These are phyloP conservation scores for Trichogramma dendrolimi DNA, from an alignment of 2,888 invertebrate species.

Conservation along the genomic window DNA sequence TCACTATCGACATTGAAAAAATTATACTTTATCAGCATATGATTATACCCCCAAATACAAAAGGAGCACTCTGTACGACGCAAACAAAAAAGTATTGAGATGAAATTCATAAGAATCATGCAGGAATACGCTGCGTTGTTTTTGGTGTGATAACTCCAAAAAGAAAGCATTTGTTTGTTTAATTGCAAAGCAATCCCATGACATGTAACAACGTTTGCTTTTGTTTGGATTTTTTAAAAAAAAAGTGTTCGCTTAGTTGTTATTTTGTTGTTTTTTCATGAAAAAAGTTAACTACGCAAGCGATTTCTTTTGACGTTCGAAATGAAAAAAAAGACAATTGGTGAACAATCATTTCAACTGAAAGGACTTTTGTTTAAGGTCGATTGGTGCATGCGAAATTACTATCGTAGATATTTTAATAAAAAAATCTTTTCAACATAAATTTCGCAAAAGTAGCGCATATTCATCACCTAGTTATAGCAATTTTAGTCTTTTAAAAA, in stretches of 20 bases:
- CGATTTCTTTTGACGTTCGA: not conserved
- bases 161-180: not conserved
- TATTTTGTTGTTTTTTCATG: constrained; percentile 8
- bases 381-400: constrained; percentile 46
- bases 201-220: constrained; percentile 14
- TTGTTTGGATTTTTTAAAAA: constrained; percentile 9
- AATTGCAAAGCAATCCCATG: constrained; percentile 16
- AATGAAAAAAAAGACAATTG: not conserved
- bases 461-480: not conserved
- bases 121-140: not conserved
- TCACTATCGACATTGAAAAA: not conserved
- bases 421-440: too few species aligned
- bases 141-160: not conserved
- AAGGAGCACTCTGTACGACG: constrained; percentile 31
- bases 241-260: constrained; percentile 12
- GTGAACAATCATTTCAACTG: not conserved
- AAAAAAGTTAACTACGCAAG: constrained; percentile 16
- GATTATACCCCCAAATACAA: constrained; percentile 12
- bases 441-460: too few species aligned
- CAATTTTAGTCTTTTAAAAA: not conserved
- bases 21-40: not conserved
- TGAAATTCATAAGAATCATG: not conserved
- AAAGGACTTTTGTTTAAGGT: constrained; percentile 27
- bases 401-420: too few species aligned
- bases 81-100: constrained; percentile 9